Evolutionary conservation across 2,113 vertebrate genomes (phyloP).

Genomic region (Phyllostomus hastatus): DNA sequence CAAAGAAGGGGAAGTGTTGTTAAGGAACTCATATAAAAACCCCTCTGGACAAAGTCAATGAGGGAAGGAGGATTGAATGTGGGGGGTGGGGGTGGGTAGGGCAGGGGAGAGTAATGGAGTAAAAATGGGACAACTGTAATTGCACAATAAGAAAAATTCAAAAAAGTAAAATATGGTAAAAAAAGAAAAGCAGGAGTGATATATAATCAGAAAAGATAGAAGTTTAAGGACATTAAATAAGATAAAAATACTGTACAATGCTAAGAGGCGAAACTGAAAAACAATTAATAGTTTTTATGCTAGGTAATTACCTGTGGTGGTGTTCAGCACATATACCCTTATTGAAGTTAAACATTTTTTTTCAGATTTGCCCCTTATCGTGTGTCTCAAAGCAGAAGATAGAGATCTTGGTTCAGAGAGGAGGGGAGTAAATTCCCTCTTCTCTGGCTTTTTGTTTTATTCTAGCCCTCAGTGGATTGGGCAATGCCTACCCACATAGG

Average conservation of each 20-base stretch:
- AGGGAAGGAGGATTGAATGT: no score
- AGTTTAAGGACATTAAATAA: background rate
- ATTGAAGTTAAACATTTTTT: background rate
- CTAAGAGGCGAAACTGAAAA: background rate
- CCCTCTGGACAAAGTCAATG: no score
- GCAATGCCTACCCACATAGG: no score
- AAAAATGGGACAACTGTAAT: no score
- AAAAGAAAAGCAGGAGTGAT: background rate
- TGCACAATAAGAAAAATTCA: no score
- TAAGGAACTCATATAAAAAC: no score
- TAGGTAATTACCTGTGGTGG: background rate
- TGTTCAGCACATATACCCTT: background rate
- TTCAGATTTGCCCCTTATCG: background rate
- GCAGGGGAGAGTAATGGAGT: no score
- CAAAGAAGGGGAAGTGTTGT: no score
- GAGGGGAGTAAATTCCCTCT: background rate
- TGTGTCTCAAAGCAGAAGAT: background rate
- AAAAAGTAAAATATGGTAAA: no score
- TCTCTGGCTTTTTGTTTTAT: background rate
- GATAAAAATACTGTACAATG: background rate
- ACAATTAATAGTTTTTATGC: background rate
- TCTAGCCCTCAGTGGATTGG: background rate
- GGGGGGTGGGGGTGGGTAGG: no score
- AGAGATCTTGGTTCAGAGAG: background rate
- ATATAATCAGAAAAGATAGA: background rate